A percentile compares a stretch with the other conserved stretches of the same genome.
Evolutionary conservation across 2,797 vertebrate species (phyloP).

Genomic region (Pogonophryne albipinna): DNA sequence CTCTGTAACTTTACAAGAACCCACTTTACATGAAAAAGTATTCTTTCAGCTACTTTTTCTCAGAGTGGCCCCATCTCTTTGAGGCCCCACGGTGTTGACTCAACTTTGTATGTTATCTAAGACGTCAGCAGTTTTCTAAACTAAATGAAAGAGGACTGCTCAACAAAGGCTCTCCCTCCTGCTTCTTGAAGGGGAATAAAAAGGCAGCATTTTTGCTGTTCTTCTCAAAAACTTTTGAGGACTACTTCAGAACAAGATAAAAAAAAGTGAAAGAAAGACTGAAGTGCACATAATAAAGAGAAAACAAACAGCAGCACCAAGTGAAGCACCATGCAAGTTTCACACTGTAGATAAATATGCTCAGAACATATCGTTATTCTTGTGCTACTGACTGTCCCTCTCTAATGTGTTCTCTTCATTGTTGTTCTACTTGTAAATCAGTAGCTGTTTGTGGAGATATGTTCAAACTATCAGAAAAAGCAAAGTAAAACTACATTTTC

Average conservation of each 20-base stretch:
- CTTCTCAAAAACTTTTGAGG: constrained; percentile 15
- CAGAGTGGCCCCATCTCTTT: neutral
- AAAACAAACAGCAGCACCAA: constrained; percentile 19
- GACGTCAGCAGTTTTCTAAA: constrained; percentile 20
- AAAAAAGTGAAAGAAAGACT: neutral
- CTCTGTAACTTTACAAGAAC: neutral
- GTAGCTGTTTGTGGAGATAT: neutral
- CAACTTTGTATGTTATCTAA: constrained; percentile 25
- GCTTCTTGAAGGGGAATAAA: constrained; percentile 11
- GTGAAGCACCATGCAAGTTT: constrained; percentile 2
- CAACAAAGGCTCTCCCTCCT: constrained; percentile 4
- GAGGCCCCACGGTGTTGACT: constrained; percentile 15
- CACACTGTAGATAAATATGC: constrained; percentile 6
- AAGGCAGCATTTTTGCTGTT: neutral
- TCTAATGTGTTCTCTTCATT: neutral
- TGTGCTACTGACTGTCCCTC: neutral
- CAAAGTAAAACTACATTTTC: neutral
- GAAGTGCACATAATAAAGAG: constrained; percentile 7
- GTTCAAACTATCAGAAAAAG: neutral
- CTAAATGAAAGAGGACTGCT: constrained; percentile 22
- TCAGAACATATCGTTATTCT: neutral
- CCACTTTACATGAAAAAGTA: neutral
- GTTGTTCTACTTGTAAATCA: constrained; percentile 10
- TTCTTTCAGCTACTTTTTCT: neutral
- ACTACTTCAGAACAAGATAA: constrained; percentile 20